A percentile compares a stretch with the other conserved stretches of the same genome.
Conservation (phyloP, 2,797 vertebrate genomes). For the Saguinus oedipus region DNA sequence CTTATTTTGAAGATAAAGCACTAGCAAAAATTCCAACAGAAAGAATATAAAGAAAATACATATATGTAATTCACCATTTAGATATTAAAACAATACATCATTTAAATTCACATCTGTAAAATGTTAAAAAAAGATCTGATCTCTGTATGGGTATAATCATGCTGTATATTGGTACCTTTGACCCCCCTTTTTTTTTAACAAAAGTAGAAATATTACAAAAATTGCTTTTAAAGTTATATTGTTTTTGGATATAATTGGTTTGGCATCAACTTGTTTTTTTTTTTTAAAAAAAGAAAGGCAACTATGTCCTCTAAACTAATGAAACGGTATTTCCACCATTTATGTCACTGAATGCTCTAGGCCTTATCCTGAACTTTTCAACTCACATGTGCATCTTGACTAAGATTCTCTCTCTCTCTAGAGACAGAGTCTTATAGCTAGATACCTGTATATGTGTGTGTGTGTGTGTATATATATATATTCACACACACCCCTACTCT, state of each 20-base stretch:
- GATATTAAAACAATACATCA: slow-evolving; percentile 43
- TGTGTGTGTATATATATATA: too few species aligned
- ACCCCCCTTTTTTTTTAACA: neutral
- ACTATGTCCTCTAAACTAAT: slow-evolving; percentile 3
- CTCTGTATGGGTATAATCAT: neutral
- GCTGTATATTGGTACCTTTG: neutral
- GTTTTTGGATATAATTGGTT: neutral
- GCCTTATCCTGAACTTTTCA: slow-evolving; percentile 78
- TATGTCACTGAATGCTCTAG: slow-evolving; percentile 64
- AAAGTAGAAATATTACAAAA: neutral
- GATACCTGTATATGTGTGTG: too few species aligned
- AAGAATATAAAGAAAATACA: too few species aligned
- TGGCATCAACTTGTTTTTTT: too few species aligned
- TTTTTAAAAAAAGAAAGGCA: neutral
- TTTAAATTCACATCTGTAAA: slow-evolving; percentile 33
- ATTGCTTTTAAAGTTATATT: neutral
- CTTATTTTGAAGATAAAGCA: too few species aligned
- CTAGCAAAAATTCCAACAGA: too few species aligned
- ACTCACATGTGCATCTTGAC: slow-evolving; percentile 34
- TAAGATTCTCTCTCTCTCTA: neutral
- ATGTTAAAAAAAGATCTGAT: neutral
- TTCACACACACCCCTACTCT: too few species aligned
- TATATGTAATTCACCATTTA: neutral
- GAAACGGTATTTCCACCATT: slow-evolving; percentile 14
- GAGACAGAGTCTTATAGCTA: too few species aligned